Conservation (phyloP, 2,113 vertebrate genomes). For the Ceyx margarethae region DNA sequence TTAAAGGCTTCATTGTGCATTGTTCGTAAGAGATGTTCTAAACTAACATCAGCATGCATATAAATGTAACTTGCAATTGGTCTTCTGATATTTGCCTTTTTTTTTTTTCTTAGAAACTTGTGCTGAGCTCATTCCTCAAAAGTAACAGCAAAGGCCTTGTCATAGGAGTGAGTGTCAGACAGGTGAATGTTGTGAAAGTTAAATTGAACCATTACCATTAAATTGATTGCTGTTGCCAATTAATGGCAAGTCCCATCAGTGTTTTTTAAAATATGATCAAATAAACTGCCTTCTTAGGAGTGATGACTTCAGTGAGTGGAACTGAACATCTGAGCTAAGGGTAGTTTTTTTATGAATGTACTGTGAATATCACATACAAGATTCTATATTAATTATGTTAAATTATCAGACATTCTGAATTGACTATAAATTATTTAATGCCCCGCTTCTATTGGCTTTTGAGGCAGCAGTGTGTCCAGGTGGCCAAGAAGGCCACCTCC, state of each 20-base stretch:
- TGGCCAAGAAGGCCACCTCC: too few relatives aligned
- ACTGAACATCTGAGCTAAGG: neutral
- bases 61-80: neutral
- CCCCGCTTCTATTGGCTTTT: neutral
- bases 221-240: neutral
- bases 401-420: neutral
- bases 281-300: neutral
- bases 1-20: slow-evolving; percentile 26
- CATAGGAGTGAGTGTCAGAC: neutral
- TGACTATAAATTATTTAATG: neutral
- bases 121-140: neutral
- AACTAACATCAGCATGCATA: slow-evolving; percentile 4
- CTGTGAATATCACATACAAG: neutral
- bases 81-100: neutral
- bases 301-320: neutral
- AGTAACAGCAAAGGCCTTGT: neutral
- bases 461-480: too few relatives aligned
- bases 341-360: neutral
- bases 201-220: neutral
- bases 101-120: neutral
- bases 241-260: neutral
- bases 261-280: neutral
- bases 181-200: neutral
- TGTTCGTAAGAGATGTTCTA: slow-evolving; percentile 17
- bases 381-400: neutral